phyloP scores from a whole-genome alignment of 1,140 invertebrate species.

The Archivesica marissinica region DNA sequence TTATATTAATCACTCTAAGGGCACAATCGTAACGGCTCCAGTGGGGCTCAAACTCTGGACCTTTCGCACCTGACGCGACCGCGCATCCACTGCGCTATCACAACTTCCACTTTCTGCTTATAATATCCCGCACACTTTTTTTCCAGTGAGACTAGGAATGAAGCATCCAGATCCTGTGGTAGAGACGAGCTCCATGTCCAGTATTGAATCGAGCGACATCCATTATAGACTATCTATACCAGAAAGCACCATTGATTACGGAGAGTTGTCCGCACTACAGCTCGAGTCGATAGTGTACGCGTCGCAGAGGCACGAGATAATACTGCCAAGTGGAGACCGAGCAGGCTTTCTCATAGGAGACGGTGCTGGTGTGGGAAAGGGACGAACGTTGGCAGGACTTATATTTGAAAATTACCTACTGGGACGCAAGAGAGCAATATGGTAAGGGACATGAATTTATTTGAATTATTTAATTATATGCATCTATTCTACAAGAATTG shows the following conservation, averaged over 20 bases:
- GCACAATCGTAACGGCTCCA: no score
- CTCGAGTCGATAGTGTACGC: slow-evolving; percentile 98
- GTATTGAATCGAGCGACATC: slow-evolving; percentile 97
- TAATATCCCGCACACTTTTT: slow-evolving; percentile 58
- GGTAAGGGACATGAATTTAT: no score
- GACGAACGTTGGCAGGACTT: slow-evolving; percentile 98
- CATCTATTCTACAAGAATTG: slow-evolving; percentile 13
- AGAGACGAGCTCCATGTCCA: slow-evolving; percentile 98
- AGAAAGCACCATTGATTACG: slow-evolving; percentile 92
- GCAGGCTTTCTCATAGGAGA: slow-evolving; percentile 99
- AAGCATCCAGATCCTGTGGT: slow-evolving; percentile 99
- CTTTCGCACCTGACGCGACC: no score
- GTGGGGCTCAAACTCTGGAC: no score
- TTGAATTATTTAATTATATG: neutral
- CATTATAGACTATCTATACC: slow-evolving; percentile 95
- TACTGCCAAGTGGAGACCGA: slow-evolving; percentile 94
- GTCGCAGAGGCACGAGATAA: slow-evolving; percentile 97
- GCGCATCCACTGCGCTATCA: no score
- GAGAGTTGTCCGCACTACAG: slow-evolving; percentile 96
- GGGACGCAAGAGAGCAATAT: slow-evolving; percentile 96
- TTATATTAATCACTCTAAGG: no score
- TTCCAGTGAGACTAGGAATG: slow-evolving; percentile 94
- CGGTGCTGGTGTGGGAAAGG: slow-evolving; percentile 99
- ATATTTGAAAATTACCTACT: slow-evolving; percentile 99
- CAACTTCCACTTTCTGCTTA: no score